Evolutionary conservation across 2,797 vertebrate species (phyloP).

Genomic region (Phrynocephalus vlangalii): DNA sequence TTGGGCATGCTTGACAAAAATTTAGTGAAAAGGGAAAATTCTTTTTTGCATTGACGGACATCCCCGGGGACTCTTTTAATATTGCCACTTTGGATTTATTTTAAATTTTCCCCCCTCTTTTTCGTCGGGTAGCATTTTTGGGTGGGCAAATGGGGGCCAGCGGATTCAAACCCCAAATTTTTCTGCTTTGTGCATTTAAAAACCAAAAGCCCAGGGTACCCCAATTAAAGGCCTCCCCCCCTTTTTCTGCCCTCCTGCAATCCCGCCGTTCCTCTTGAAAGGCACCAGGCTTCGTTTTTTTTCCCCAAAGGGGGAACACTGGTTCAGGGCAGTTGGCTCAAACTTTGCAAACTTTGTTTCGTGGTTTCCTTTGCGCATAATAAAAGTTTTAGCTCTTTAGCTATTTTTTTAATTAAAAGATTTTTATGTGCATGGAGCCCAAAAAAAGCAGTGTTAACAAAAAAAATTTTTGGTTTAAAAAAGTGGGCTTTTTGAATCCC

Average conservation of each 20-base stretch:
- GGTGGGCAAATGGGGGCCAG: neutral
- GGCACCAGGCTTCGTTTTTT: constrained; percentile 60
- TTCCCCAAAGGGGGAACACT: fast-evolving
- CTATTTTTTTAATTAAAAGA: constrained; percentile 38
- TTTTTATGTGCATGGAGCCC: constrained; percentile 32
- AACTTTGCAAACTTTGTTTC: constrained; percentile 58
- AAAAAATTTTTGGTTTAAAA: constrained; percentile 32
- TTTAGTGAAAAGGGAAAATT: too few species aligned
- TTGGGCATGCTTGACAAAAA: too few species aligned
- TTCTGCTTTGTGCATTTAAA: too few species aligned
- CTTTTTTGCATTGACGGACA: too few species aligned
- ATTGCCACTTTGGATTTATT: too few species aligned
- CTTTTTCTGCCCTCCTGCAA: neutral
- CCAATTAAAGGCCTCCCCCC: neutral
- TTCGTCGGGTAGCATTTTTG: neutral
- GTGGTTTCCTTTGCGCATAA: constrained; percentile 28
- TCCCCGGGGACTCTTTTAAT: too few species aligned
- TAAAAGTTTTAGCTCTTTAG: constrained; percentile 43
- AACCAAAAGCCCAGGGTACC: neutral
- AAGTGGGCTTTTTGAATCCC: constrained; percentile 29
- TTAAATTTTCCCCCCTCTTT: too few species aligned
- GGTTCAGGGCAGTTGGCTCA: constrained; percentile 42
- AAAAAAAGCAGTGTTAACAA: constrained; percentile 34
- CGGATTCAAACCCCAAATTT: neutral
- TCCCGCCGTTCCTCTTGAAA: constrained; percentile 46